phyloP scores from a whole-genome alignment of 2,113 vertebrate species.

The Tursiops truncatus region DNA sequence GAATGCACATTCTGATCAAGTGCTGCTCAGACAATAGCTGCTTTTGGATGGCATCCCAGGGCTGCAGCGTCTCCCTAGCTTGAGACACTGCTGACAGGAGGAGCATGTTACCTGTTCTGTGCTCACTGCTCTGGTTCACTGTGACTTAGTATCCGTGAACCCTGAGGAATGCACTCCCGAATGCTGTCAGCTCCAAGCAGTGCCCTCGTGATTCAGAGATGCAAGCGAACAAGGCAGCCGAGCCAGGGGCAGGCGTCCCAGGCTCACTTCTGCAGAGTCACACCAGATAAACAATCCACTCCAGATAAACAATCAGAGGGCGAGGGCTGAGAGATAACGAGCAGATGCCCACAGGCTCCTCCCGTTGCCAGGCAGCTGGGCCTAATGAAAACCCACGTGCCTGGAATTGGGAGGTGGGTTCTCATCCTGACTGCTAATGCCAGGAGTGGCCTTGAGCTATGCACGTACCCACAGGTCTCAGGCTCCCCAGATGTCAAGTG shows the following conservation, averaged over 20 bases:
- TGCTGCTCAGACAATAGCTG: not conserved
- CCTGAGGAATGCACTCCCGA: not conserved
- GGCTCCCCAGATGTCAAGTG: too few species aligned
- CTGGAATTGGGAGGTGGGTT: not conserved
- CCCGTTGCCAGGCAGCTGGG: slow-evolving; percentile 39
- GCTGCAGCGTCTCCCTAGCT: too few species aligned
- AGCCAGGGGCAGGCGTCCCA: not conserved
- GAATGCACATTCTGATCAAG: not conserved
- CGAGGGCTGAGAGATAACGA: not conserved
- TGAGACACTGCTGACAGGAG: not conserved
- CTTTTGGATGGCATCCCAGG: not conserved
- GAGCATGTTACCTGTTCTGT: not conserved
- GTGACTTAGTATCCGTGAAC: not conserved
- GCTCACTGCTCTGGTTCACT: not conserved
- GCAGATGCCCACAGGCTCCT: slow-evolving; percentile 26
- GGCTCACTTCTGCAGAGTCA: not conserved
- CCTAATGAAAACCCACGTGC: slow-evolving; percentile 11
- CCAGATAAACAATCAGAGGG: slow-evolving; percentile 31
- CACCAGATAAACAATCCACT: slow-evolving; percentile 35
- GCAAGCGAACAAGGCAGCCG: not conserved
- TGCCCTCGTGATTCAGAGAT: not conserved
- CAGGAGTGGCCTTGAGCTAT: not conserved
- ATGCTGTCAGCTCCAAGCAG: not conserved
- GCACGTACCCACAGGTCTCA: not conserved
- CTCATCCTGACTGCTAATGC: not conserved